Evolutionary conservation across 2,797 vertebrate species (phyloP), one percentile per base, ranked within the genome.

Genomic region (Phylloscopus collybita): DNA sequence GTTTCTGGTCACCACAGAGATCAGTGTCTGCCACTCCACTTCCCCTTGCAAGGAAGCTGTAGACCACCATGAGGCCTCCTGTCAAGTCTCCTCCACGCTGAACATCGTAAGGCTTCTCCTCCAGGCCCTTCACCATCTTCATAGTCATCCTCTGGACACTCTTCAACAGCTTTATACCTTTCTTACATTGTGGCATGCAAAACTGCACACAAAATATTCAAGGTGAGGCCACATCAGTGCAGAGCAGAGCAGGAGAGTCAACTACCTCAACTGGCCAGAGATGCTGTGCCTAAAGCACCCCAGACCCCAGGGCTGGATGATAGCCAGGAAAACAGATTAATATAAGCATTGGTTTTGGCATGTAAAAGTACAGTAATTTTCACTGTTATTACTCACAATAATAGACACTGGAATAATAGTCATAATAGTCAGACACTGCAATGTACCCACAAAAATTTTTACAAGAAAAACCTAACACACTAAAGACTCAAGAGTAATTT

Each of bases 1-100:
- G 17, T 11, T 64, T 10, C n/a, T 16, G 40, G n/a, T 34, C 30
- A 80, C 40, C 54, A 32, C 22, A 60, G 34, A 40, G 25, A 72
- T 10, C 14, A 22, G 30, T 29, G 22, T 26, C 40, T 66, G 40
- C 13, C 26, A 10, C 26, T 47, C 38, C 26, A 9, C 32, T 7
- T 20, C n/a, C 6, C 38, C 29, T 53, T 16, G 34, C 1, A 3
- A 57, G 20, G 42, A 79, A 27, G 17, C 11, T 72, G 32, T 16
- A 40, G 14, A 9, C 17, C n/a, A 29, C 0, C 0, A 18, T 51
- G 51, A 54, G 8, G 8, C n/a, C 11, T 59, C n/a, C n/a, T 1
- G 3, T 38, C 65, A 22, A 22, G 29, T n/a, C 50, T 76, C 16
- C 23, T 34, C 60, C 60, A 66, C 26, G 34, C 34, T 72, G 53